Conservation (phyloP, 2,113 vertebrate species). For the Callorhinus ursinus region DNA sequence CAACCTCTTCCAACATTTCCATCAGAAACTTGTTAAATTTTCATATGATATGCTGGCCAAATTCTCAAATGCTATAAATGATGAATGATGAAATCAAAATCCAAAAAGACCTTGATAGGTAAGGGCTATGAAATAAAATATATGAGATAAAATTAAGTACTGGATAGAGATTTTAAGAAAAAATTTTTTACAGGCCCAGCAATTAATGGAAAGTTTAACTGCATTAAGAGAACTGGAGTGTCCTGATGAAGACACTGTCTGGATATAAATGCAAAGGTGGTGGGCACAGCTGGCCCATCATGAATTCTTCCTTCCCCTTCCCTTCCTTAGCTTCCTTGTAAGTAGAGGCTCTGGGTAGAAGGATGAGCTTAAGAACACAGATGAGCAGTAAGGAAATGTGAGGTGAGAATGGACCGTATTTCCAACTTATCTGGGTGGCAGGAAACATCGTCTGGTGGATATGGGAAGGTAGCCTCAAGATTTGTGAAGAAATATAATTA, state of each 20-base stretch:
- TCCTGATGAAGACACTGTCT: neutral
- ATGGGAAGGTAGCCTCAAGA: neutral
- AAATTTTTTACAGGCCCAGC: neutral
- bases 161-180: slow-evolving; percentile 19
- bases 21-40: slow-evolving; percentile 16
- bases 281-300: neutral
- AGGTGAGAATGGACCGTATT: neutral
- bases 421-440: neutral
- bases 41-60: neutral
- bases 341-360: neutral
- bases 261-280: neutral
- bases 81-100: slow-evolving; percentile 21
- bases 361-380: neutral
- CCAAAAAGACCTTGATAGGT: neutral
- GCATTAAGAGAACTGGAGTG: neutral
- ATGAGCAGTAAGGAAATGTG: neutral
- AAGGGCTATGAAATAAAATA: neutral
- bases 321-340: neutral
- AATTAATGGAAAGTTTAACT: neutral
- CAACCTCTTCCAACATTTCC: neutral
- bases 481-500: slow-evolving; percentile 38
- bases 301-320: neutral
- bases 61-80: slow-evolving; percentile 12
- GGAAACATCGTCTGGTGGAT: neutral
- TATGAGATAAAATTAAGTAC: slow-evolving; percentile 9